These are phyloP conservation scores for Drosophila tristis DNA, from an alignment of 1,140 invertebrate genomes.

Conservation along the genomic window DNA sequence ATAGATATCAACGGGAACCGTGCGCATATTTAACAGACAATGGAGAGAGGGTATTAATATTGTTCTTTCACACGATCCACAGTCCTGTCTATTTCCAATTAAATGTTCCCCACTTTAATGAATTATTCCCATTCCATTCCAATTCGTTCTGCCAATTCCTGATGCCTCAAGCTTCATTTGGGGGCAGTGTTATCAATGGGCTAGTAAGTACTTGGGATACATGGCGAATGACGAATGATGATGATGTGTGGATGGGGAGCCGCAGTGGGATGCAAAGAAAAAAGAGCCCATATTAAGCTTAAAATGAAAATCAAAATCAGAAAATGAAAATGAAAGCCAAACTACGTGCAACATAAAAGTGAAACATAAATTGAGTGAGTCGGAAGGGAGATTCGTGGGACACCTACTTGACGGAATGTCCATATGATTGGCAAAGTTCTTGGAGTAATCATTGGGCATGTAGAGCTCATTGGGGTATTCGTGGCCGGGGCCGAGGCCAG, in stretches of 20 bases:
- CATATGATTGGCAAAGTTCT: conserved; percentile 83
- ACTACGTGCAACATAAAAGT: conserved; percentile 64
- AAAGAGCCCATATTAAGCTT: conserved; percentile 14
- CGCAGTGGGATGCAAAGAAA: conserved; percentile 23
- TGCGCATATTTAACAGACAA: too few species aligned
- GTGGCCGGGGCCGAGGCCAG: conserved; percentile 29
- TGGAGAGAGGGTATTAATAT: too few species aligned
- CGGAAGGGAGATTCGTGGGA: background rate
- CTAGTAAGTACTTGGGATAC: conserved; percentile 37
- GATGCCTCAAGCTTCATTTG: background rate
- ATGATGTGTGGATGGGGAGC: background rate
- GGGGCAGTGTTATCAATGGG: conserved; percentile 8
- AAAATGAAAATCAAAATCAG: conserved; percentile 25
- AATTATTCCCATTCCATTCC: background rate
- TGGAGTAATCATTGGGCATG: conserved; percentile 80
- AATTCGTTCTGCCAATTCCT: conserved; percentile 34
- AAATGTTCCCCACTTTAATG: too few species aligned
- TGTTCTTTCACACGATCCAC: too few species aligned
- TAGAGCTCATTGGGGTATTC: conserved; percentile 83
- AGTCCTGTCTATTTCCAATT: too few species aligned
- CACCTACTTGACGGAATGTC: conserved; percentile 84
- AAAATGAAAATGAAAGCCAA: conserved; percentile 29
- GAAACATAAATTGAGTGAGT: conserved; percentile 20
- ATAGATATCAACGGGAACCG: too few species aligned
- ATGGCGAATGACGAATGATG: conserved; percentile 12